These are phyloP conservation scores for Opisthograptis luteolata DNA, from an alignment of 2,888 invertebrate species.

Conservation along the genomic window DNA sequence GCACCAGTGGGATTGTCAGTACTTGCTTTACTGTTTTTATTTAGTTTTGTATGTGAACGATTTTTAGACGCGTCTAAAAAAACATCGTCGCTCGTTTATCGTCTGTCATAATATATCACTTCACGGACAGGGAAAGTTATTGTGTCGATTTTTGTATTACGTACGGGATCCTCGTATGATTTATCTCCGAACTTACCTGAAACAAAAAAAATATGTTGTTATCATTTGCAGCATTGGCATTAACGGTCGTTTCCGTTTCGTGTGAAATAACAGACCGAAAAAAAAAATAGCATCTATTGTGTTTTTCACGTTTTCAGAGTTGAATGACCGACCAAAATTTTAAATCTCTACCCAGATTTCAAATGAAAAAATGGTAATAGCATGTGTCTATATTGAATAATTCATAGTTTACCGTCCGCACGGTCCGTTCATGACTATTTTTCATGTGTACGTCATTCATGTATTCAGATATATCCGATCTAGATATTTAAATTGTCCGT, in stretches of 20 bases:
- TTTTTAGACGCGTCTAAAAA: slow-evolving; percentile 49
- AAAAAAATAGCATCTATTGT: slow-evolving; percentile 53
- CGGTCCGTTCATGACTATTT: slow-evolving; percentile 51
- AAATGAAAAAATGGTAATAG: slow-evolving; percentile 64
- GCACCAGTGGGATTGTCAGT: neutral
- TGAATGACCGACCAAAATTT: slow-evolving; percentile 78
- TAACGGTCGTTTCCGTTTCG: slow-evolving; percentile 40
- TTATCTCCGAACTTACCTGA: slow-evolving; percentile 50
- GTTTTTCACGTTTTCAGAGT: slow-evolving; percentile 44
- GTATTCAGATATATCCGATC: slow-evolving; percentile 60
- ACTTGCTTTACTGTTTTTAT: slow-evolving; percentile 7
- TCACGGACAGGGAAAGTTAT: slow-evolving; percentile 42
- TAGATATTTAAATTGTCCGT: slow-evolving; percentile 59
- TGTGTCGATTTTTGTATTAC: slow-evolving; percentile 38
- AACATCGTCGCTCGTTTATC: slow-evolving; percentile 47
- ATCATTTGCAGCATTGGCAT: slow-evolving; percentile 39
- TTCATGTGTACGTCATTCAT: slow-evolving; percentile 45
- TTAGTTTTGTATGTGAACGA: slow-evolving; percentile 3
- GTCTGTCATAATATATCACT: slow-evolving; percentile 43
- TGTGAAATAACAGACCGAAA: slow-evolving; percentile 43
- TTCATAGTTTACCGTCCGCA: slow-evolving; percentile 61
- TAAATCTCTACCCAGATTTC: slow-evolving; percentile 71
- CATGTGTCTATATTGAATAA: slow-evolving; percentile 63
- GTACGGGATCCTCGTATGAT: slow-evolving; percentile 35
- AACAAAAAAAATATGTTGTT: slow-evolving; percentile 47